Base-by-base conservation (phyloP, 2,888 invertebrate species). In the Cosmopolites sordidus region DNA sequence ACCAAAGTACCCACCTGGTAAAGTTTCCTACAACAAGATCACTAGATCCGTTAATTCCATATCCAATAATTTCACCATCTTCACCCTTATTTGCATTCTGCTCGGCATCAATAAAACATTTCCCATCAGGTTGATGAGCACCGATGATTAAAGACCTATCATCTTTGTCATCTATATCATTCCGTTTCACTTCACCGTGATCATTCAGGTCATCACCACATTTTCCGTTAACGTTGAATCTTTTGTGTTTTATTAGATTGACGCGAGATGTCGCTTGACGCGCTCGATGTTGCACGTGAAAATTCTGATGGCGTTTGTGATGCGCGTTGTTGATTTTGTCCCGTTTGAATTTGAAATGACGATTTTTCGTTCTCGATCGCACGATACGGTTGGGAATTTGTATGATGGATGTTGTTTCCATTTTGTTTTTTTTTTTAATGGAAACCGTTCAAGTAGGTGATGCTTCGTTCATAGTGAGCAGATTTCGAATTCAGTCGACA, bases 1-100 rank as follows among this genome's bases (percentile, higher is more conserved):
- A n/a, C n/a, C n/a, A n/a, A n/a, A 39, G 11, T 27, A 42, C 51
- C 48, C 44, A 55, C 55, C 55, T 55, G 40, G 55, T 55, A 48
- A 55, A 55, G 30, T 47, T 51, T 37, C 55, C 55, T n/a, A 55
- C 51, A 16, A 51, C n/a, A 14, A 51, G 39, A 6, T 54, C 49
- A 41, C 33, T 29, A 18, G 4, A 12, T 27, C 30, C 44, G 11
- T 39, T 30, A 9, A 30, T 14, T 11, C n/a, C 14, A 27, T 2
- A 38, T 9, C 12, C 44, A 12, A 33, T 11, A 12, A 18, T 37
- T 15, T 12, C 17, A 44, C 22, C 12, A 48, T 41, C 29, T n/a
- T 17, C 40, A 29, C 14, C 14, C 9, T 15, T 9, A 47, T 39
- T 47, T 27, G 15, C 29, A 4, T 30, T 43, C 12, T 16, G n/a